These are phyloP conservation scores for Macaria notata DNA, from an alignment of 2,888 invertebrate species.

Conservation along the genomic window DNA sequence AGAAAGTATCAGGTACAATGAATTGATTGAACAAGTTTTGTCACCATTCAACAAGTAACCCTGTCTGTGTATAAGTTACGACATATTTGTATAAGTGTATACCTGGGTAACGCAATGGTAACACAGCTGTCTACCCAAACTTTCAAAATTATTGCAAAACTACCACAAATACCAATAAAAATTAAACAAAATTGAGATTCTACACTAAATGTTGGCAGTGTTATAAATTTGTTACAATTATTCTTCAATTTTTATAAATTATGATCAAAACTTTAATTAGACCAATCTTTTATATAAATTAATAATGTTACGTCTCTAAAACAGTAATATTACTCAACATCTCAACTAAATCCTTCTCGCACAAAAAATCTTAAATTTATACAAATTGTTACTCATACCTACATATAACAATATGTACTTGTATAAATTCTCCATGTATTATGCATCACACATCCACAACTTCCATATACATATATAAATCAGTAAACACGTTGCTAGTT, in stretches of 20 bases:
- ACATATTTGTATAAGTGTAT: conserved; percentile 7
- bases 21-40: not conserved
- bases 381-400: too few relatives aligned
- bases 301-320: too few relatives aligned
- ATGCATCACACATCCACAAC: too few relatives aligned
- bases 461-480: not conserved
- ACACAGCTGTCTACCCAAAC: conserved; percentile 5
- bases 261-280: too few relatives aligned
- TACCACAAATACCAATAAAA: not conserved
- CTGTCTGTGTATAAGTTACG: conserved; percentile 5
- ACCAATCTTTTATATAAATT: too few relatives aligned
- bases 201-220: conserved; percentile 9
- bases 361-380: too few relatives aligned
- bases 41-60: not conserved
- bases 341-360: too few relatives aligned
- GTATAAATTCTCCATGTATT: too few relatives aligned
- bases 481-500: conserved; percentile 10
- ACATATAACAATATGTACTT: too few relatives aligned
- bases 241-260: too few relatives aligned
- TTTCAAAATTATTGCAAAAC: not conserved
- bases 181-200: not conserved
- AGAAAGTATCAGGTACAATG: too few relatives aligned
- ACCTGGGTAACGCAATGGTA: conserved; percentile 6
- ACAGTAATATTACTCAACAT: too few relatives aligned
- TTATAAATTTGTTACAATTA: not conserved